Evolutionary conservation across 2,797 vertebrate genomes (phyloP), one percentile per base, ranked within the genome.

Genomic region (Syngnathus rostellatus): DNA sequence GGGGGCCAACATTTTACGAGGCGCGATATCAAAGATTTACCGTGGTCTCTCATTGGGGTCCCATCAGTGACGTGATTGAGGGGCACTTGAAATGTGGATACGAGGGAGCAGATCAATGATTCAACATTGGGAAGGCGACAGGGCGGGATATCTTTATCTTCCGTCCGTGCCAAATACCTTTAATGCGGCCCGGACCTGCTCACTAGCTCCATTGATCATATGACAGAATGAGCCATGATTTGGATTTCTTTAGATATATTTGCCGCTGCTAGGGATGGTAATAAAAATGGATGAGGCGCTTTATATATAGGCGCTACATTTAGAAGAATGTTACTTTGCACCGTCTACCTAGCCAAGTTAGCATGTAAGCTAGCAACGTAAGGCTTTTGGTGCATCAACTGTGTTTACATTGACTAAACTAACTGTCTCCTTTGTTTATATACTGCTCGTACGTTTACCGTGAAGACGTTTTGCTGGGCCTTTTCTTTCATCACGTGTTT

Each of bases 1-100:
- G n/a, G 41, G 10, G 39, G 59, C 59, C 59, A 62, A 23, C 60
- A 43, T 62, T 62, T 62, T 45, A 62, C 45, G 60, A 62, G 60
- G 40, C 8, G 60, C 19, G n/a, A 62, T 62, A 43, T 62, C 11
- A 62, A 43, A 25, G 40, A 62, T 62, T 43, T 45, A 62, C 45
- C 6, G n/a, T 7, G 0, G 40, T 23, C 21, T 23, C 60, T 43
- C n/a, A 62, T 62, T 43, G 40, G 17, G 37, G 17, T 19, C 57
- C 57, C 37, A 59, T 59, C 37, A 61, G n/a, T 25, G 60, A 43
- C 59, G 43, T 62, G 60, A 62, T 45, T 25, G 60, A 62, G 40
- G 40, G 60, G 40, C 40, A 62, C 38, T 60, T 60, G 19, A 19
- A 60, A 41, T 41, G 58, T 40, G 38, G 19, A 40, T 60, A 38